These are phyloP conservation scores for Pardalotus punctatus DNA, from an alignment of 2,113 vertebrate genomes.

Conservation along the genomic window DNA sequence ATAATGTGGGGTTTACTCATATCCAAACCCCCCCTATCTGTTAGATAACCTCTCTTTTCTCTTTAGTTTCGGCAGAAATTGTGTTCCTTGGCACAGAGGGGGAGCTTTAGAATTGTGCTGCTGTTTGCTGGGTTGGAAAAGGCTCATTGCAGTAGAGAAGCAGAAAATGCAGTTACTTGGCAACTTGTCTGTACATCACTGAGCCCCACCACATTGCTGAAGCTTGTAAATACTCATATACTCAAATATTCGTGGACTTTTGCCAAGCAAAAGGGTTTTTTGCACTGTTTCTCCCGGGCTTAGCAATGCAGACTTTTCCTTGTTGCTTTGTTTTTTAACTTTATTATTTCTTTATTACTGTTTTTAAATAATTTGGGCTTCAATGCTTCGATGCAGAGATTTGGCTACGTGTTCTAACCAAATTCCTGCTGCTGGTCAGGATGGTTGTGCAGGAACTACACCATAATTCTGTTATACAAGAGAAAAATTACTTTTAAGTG, in stretches of 20 bases:
- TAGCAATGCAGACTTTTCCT: not conserved
- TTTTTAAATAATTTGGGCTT: not conserved
- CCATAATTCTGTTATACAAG: not conserved
- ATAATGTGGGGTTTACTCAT: not conserved
- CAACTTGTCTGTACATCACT: not conserved
- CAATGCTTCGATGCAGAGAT: rapidly evolving
- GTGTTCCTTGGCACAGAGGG: not conserved
- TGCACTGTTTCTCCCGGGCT: not conserved
- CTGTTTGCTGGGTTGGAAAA: not conserved
- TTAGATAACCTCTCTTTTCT: not conserved
- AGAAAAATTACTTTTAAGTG: not conserved
- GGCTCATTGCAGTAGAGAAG: not conserved
- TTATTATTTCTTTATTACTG: not conserved
- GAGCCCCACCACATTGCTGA: not conserved
- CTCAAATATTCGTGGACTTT: not conserved
- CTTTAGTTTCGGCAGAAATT: not conserved
- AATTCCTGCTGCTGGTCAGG: not conserved
- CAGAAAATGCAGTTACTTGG: not conserved
- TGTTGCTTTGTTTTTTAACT: not conserved
- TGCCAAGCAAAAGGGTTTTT: not conserved
- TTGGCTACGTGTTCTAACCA: rapidly evolving
- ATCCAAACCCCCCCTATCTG: not conserved
- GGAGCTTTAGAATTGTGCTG: not conserved
- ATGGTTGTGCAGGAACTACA: not conserved
- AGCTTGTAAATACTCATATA: not conserved